These are phyloP conservation scores for Cololabis saira DNA, from an alignment of 2,113 vertebrate species.

Conservation along the genomic window DNA sequence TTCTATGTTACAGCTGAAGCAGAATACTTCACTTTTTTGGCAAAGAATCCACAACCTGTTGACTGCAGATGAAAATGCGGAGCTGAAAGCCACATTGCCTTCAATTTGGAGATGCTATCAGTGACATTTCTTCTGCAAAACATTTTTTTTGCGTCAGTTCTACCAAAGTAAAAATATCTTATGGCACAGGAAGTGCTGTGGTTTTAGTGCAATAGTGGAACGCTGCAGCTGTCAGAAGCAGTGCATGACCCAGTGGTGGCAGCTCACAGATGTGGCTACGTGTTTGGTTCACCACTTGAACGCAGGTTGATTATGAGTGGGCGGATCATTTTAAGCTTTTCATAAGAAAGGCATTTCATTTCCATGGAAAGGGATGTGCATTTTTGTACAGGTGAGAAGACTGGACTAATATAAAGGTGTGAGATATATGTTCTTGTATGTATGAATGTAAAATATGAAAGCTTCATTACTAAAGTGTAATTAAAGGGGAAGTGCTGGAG, in stretches of 20 bases:
- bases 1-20: not conserved
- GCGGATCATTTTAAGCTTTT: not conserved
- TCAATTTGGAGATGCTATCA: no score
- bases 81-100: not conserved
- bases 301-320: not conserved
- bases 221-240: conserved; percentile 39
- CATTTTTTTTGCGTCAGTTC: conserved; percentile 15
- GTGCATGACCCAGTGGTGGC: not conserved
- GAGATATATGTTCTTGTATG: no score
- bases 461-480: no score
- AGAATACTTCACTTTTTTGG: no score
- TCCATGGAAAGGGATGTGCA: not conserved
- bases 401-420: no score
- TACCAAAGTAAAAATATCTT: conserved; percentile 40
- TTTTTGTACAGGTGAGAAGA: not conserved
- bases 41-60: not conserved
- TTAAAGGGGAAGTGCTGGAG: no score
- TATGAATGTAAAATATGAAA: no score
- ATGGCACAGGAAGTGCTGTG: conserved; percentile 56
- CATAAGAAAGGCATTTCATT: not conserved
- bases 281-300: conserved; percentile 8
- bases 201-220: conserved; percentile 19
- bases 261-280: not conserved
- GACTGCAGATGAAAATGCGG: not conserved
- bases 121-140: not conserved